phyloP scores from a whole-genome alignment of 2,797 vertebrate species.

The Novumbra hubbsi region DNA sequence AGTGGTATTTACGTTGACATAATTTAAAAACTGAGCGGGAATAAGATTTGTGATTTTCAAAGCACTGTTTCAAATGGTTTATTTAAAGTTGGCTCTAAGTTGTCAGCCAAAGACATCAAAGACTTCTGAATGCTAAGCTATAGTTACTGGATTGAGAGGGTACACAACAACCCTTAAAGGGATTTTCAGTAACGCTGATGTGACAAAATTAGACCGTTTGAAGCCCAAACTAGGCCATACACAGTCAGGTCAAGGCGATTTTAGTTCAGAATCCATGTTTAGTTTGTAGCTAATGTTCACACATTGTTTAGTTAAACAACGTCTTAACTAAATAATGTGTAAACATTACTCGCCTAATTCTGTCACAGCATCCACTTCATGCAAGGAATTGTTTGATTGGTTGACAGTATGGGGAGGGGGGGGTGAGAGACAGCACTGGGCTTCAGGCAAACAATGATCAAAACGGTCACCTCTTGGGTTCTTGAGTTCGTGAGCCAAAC shows the following conservation, averaged over 20 bases:
- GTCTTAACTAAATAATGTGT: slow-evolving; percentile 14
- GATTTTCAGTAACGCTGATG: slow-evolving; percentile 13
- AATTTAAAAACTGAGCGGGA: background rate
- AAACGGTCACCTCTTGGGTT: slow-evolving; percentile 98
- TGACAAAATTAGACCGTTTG: slow-evolving; percentile 13
- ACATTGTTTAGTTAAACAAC: too few species aligned
- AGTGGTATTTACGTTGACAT: background rate
- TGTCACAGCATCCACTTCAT: slow-evolving; percentile 48
- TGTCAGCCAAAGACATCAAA: background rate
- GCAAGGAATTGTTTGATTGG: slow-evolving; percentile 30
- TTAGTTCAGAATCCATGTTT: background rate
- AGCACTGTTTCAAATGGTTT: background rate
- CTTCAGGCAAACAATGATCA: slow-evolving; percentile 71
- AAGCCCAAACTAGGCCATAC: too few species aligned
- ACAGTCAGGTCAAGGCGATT: too few species aligned
- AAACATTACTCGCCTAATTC: slow-evolving; percentile 14
- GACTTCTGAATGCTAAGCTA: background rate
- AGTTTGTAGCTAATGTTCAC: background rate
- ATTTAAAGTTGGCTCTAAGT: background rate
- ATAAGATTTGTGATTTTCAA: slow-evolving; percentile 1
- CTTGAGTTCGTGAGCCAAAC: slow-evolving; percentile 99
- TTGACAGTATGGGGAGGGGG: background rate
- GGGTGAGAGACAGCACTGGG: slow-evolving; percentile 32
- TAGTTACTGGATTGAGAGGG: background rate
- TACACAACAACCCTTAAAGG: background rate